Conservation (phyloP, 2,113 vertebrate species). For the Baryphthengus martii region DNA sequence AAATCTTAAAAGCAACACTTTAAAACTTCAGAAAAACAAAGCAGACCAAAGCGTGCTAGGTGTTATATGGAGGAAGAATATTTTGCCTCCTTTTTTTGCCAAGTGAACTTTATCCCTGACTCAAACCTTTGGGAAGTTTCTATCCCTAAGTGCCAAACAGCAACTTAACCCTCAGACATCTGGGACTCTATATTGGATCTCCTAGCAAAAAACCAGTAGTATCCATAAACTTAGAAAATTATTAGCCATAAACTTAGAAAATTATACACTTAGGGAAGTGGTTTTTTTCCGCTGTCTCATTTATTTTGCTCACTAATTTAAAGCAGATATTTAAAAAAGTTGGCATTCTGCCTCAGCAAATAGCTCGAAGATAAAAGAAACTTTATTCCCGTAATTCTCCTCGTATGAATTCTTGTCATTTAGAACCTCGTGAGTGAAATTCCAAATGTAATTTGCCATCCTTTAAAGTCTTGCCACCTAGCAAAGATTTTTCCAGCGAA, state of each 20-base stretch:
- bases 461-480: neutral
- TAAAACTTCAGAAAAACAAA: neutral
- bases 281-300: neutral
- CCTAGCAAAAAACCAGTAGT: neutral
- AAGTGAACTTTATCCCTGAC: neutral
- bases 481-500: neutral
- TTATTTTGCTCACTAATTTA: neutral
- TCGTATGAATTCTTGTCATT: neutral
- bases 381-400: conserved; percentile 2
- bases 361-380: conserved; percentile 8
- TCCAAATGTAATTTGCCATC: neutral
- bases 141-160: neutral
- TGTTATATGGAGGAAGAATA: no score
- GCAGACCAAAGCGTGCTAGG: no score
- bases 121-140: neutral
- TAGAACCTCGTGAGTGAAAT: neutral
- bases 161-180: neutral
- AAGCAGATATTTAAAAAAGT: neutral
- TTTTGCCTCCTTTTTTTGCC: neutral
- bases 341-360: conserved; percentile 36
- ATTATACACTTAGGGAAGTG: neutral
- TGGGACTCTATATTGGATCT: neutral
- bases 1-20: neutral
- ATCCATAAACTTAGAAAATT: neutral
- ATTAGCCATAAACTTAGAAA: neutral